These are phyloP conservation scores for Sciurus vulgaris DNA, from an alignment of 2,797 vertebrate species.

Conservation along the genomic window DNA sequence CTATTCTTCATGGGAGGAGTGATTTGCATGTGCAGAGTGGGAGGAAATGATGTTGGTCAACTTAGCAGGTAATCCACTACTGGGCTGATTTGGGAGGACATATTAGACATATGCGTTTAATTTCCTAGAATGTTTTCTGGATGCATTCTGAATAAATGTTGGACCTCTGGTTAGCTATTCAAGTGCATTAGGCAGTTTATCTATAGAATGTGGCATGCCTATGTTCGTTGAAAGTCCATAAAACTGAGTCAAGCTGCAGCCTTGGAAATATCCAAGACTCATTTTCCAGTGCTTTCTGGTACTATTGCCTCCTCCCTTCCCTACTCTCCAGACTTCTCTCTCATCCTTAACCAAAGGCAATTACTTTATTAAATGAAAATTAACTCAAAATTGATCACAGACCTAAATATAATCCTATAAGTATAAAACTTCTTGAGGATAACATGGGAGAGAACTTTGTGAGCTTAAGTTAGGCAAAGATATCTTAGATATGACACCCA, in stretches of 20 bases:
- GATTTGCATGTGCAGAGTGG: neutral
- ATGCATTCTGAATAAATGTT: conserved; percentile 49
- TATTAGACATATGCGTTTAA: conserved; percentile 47
- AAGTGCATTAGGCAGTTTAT: neutral
- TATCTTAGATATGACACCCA: conserved; percentile 48
- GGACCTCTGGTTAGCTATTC: neutral
- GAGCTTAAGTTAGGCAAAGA: neutral
- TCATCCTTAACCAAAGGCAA: conserved; percentile 12
- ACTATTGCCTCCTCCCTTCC: neutral
- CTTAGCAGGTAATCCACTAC: neutral
- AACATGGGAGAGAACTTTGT: conserved; percentile 21
- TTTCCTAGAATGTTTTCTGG: conserved; percentile 48
- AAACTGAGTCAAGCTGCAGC: neutral
- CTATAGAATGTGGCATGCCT: neutral
- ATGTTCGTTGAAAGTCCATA: neutral
- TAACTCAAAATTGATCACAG: conserved; percentile 15
- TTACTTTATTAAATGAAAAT: conserved; percentile 12
- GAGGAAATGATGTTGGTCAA: neutral
- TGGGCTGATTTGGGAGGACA: neutral
- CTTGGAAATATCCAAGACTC: neutral
- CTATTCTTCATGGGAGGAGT: neutral
- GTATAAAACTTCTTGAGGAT: conserved; percentile 42
- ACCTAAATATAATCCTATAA: neutral
- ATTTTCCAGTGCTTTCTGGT: neutral
- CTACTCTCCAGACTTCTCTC: neutral